Percentiles rank a stretch among this genome's conserved stretches.
These are phyloP conservation scores for Octonoba sinensis DNA, from an alignment of 2,888 invertebrate genomes.

Conservation along the genomic window DNA sequence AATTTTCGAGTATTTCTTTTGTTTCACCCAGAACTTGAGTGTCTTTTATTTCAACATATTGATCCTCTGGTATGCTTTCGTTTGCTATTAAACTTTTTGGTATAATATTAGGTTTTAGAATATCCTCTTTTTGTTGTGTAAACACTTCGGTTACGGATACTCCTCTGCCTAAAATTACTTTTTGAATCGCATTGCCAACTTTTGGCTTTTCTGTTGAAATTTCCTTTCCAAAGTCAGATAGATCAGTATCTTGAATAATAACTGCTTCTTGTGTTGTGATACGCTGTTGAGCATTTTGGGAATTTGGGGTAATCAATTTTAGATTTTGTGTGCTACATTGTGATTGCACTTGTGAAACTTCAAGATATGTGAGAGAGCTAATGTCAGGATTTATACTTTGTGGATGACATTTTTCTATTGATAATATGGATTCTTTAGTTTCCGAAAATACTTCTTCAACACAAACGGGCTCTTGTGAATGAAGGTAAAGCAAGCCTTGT, in stretches of 20 bases:
- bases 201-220: slow-evolving; percentile 33
- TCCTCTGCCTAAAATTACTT: slow-evolving; percentile 39
- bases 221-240: slow-evolving; percentile 21
- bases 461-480: slow-evolving; percentile 23
- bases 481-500: slow-evolving; percentile 19
- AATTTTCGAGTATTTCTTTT: slow-evolving; percentile 24
- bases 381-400: slow-evolving; percentile 22
- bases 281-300: slow-evolving; percentile 28
- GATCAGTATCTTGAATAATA: slow-evolving; percentile 31
- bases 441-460: slow-evolving; percentile 47
- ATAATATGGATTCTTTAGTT: slow-evolving; percentile 33
- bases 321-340: slow-evolving; percentile 30
- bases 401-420: slow-evolving; percentile 22
- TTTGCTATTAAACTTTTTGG: slow-evolving; percentile 38
- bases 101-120: slow-evolving; percentile 9
- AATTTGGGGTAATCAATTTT: background rate
- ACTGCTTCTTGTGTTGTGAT: slow-evolving; percentile 51
- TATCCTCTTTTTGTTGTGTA: slow-evolving; percentile 37
- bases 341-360: slow-evolving; percentile 42
- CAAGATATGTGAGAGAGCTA: slow-evolving; percentile 15
- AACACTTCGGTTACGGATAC: slow-evolving; percentile 44
- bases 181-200: slow-evolving; percentile 24
- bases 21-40: slow-evolving; percentile 24
- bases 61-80: slow-evolving; percentile 21
- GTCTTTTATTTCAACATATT: slow-evolving; percentile 36